Conservation (phyloP, 2,888 invertebrate species). For the Pristionchus japonicus region DNA sequence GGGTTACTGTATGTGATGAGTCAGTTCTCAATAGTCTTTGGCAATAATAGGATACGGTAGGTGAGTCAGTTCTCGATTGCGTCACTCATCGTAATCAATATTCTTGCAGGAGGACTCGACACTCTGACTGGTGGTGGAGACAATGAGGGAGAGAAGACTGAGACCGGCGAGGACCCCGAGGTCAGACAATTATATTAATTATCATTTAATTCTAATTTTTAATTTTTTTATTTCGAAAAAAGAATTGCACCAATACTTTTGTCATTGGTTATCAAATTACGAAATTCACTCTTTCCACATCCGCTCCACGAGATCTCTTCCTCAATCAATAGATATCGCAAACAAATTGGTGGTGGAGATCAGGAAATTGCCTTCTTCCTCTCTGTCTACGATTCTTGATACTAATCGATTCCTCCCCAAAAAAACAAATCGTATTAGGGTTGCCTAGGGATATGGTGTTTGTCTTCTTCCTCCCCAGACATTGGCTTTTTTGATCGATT, state of each 20-base stretch:
- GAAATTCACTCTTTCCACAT: background rate
- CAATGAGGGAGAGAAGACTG: constrained; percentile 83
- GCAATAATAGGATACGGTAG: background rate
- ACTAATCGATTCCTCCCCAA: background rate
- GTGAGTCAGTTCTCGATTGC: background rate
- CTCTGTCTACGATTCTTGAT: too few relatives aligned
- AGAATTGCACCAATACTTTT: too few relatives aligned
- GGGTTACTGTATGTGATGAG: background rate
- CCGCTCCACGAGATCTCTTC: too few relatives aligned
- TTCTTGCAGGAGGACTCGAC: constrained; percentile 57
- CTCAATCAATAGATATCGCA: too few relatives aligned
- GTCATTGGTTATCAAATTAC: background rate
- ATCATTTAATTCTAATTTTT: too few relatives aligned
- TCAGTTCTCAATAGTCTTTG: too few relatives aligned
- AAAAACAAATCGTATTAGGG: background rate
- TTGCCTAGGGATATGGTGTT: background rate
- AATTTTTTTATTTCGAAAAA: too few relatives aligned
- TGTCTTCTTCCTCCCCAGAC: background rate
- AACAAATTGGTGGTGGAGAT: too few relatives aligned
- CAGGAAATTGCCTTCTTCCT: too few relatives aligned
- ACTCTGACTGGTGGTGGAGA: constrained; percentile 63
- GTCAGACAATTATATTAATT: too few relatives aligned
- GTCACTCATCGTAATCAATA: background rate
- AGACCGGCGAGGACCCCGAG: constrained; percentile 98
- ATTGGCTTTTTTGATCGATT: background rate